These are phyloP conservation scores for Eriosoma lanigerum DNA, from an alignment of 1,140 invertebrate genomes.

Conservation along the genomic window DNA sequence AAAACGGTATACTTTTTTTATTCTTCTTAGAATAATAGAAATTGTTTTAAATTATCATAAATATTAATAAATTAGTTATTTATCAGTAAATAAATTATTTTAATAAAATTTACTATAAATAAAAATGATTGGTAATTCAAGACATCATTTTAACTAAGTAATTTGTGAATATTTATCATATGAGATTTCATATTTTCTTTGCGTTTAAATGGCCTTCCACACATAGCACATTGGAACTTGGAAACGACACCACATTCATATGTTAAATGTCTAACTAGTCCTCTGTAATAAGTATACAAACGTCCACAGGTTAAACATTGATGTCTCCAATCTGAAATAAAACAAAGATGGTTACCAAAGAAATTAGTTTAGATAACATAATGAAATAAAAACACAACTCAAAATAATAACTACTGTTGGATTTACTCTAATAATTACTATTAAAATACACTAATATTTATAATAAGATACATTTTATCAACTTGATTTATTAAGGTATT, in stretches of 20 bases:
- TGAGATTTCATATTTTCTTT: slow-evolving; percentile 61
- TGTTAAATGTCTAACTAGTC: slow-evolving; percentile 53
- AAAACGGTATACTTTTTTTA: too few relatives aligned
- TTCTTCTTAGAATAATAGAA: not conserved
- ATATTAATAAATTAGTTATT: too few relatives aligned
- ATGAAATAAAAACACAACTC: slow-evolving; percentile 9
- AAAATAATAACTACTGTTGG: slow-evolving; percentile 24
- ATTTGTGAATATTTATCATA: slow-evolving; percentile 54
- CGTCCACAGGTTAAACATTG: slow-evolving; percentile 57
- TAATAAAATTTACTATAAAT: too few relatives aligned
- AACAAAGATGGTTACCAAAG: slow-evolving; percentile 6
- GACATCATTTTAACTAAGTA: not conserved
- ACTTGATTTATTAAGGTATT: slow-evolving; percentile 19
- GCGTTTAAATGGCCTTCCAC: slow-evolving; percentile 59
- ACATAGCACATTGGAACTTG: slow-evolving; percentile 58
- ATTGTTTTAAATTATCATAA: too few relatives aligned
- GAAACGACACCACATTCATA: slow-evolving; percentile 58
- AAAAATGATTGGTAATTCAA: too few relatives aligned
- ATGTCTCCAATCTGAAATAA: slow-evolving; percentile 45
- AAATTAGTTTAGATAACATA: not conserved
- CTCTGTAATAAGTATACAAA: slow-evolving; percentile 53
- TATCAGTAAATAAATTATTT: too few relatives aligned
- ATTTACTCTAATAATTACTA: not conserved
- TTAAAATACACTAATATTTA: not conserved
- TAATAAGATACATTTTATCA: not conserved